phyloP scores from a whole-genome alignment of 2,888 invertebrate species.

The Tipula confusa region DNA sequence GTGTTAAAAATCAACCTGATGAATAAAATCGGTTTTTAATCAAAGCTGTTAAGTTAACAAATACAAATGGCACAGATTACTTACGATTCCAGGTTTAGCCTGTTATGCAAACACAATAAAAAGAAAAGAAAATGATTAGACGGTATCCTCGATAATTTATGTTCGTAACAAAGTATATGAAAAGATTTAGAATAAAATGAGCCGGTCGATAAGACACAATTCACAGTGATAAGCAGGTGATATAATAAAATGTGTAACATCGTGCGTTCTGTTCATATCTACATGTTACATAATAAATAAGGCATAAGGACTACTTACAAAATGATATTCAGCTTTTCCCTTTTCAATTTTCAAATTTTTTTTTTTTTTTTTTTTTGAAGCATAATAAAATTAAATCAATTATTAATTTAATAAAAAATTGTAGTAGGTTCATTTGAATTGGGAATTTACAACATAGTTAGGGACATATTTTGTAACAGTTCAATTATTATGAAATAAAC shows the following conservation, averaged over 20 bases:
- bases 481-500: neutral
- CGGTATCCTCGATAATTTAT: neutral
- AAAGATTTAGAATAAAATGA: neutral
- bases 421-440: neutral
- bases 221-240: neutral
- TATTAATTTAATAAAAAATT: too few species aligned
- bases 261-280: neutral
- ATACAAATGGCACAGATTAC: slow-evolving; percentile 44
- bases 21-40: neutral
- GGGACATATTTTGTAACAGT: too few species aligned
- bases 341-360: too few species aligned
- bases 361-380: slow-evolving; percentile 27
- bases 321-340: slow-evolving; percentile 20
- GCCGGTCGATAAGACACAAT: slow-evolving; percentile 6
- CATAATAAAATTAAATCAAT: slow-evolving; percentile 15
- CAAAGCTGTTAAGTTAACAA: neutral
- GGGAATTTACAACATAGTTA: neutral
- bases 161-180: neutral
- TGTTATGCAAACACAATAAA: slow-evolving; percentile 38
- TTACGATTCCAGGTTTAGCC: slow-evolving; percentile 61
- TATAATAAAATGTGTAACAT: neutral
- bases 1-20: neutral
- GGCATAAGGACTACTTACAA: neutral
- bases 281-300: neutral
- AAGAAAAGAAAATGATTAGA: slow-evolving; percentile 26